Percentiles rank a stretch among this genome's conserved stretches.
Evolutionary conservation across 2,888 invertebrate genomes (phyloP).

Genomic region (Hypercompe scribonia): DNA sequence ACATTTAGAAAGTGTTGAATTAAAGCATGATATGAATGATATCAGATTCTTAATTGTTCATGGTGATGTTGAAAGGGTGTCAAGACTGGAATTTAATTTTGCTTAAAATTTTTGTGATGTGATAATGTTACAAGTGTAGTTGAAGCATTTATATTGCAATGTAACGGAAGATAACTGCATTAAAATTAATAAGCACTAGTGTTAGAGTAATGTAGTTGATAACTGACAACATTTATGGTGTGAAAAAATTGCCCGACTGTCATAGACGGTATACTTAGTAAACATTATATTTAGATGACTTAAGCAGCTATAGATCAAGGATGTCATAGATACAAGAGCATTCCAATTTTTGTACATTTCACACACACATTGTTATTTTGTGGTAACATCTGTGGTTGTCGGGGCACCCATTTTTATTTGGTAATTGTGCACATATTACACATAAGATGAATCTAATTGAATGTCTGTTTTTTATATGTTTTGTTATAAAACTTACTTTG

Average conservation of each 20-base stretch:
- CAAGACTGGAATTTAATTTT: constrained; percentile 61
- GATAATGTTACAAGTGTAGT: not conserved
- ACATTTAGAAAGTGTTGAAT: constrained; percentile 47
- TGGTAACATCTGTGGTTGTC: not conserved
- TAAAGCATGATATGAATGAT: constrained; percentile 60
- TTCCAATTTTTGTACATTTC: not conserved
- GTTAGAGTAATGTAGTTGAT: not conserved
- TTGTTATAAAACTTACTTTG: not conserved
- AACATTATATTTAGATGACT: not conserved
- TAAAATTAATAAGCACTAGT: not conserved
- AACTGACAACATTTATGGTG: not conserved
- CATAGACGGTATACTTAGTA: not conserved
- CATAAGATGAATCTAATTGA: not conserved
- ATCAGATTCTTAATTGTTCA: constrained; percentile 65
- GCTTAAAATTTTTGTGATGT: constrained; percentile 22
- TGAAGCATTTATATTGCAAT: not conserved
- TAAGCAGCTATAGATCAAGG: not conserved
- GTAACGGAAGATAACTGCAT: not conserved
- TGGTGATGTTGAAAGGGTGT: constrained; percentile 65
- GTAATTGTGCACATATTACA: not conserved
- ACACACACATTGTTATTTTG: not conserved
- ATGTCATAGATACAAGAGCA: not conserved
- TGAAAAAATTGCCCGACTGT: not conserved
- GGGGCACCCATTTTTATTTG: not conserved
- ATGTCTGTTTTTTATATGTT: not conserved